These are phyloP conservation scores for Bombyx huttoni DNA, from an alignment of 2,888 invertebrate species.

Conservation along the genomic window DNA sequence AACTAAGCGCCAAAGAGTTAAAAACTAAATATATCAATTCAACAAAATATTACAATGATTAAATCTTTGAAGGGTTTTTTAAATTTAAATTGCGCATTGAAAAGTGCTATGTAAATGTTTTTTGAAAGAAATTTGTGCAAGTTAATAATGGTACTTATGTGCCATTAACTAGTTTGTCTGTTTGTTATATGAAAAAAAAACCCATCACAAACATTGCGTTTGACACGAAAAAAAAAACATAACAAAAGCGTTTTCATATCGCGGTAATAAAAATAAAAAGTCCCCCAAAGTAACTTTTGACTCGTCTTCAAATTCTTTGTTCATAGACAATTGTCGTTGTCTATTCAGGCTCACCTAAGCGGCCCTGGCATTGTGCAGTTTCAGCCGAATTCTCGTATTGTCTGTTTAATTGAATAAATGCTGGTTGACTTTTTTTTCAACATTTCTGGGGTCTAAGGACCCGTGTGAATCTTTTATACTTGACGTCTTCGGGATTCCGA, in stretches of 20 bases:
- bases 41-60: no score
- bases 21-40: no score
- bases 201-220: constrained; percentile 16
- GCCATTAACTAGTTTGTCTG: no score
- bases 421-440: constrained; percentile 17
- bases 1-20: no score
- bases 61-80: no score
- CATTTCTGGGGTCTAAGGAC: constrained; percentile 7
- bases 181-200: constrained; percentile 28
- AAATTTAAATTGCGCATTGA: no score
- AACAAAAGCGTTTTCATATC: constrained; percentile 6
- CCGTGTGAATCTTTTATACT: constrained; percentile 3
- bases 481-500: constrained; percentile 1
- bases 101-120: no score
- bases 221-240: constrained; percentile 1
- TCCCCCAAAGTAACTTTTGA: constrained; percentile 47
- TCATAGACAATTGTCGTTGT: constrained; percentile 46
- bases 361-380: constrained; percentile 47
- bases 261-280: constrained; percentile 43
- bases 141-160: constrained; percentile 3
- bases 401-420: constrained; percentile 69
- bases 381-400: constrained; percentile 55
- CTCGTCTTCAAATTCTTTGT: constrained; percentile 57
- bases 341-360: constrained; percentile 61
- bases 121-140: constrained; percentile 11